phyloP scores from a whole-genome alignment of 92 coral and sea anemone genomes.

The Muricea muricata region DNA sequence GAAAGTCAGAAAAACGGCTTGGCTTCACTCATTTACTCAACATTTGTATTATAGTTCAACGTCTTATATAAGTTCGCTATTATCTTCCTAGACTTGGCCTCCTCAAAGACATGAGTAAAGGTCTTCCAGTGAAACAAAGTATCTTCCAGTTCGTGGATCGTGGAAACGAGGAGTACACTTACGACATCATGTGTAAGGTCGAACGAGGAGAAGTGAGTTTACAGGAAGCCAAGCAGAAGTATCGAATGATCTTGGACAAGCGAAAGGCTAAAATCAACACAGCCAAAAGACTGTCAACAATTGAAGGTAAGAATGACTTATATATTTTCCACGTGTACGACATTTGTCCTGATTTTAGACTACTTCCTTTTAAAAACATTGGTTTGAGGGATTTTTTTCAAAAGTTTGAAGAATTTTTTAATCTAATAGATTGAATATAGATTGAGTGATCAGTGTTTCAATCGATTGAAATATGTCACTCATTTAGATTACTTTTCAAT shows the following conservation, averaged over 20 bases:
- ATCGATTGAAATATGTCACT: no score
- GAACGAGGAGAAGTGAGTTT: conserved; percentile 37
- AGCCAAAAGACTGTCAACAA: conserved; percentile 34
- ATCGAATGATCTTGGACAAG: conserved; percentile 42
- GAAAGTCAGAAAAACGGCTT: no score
- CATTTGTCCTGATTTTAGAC: no score
- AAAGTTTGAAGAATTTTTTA: no score
- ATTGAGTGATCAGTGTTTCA: no score
- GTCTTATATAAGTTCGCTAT: background rate
- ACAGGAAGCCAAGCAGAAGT: conserved; percentile 43
- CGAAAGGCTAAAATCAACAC: conserved; percentile 45
- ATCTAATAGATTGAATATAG: no score
- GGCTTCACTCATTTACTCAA: no score
- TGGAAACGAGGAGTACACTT: conserved; percentile 42
- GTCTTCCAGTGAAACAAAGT: conserved; percentile 45
- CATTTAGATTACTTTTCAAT: no score
- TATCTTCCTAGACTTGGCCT: conserved; percentile 21
- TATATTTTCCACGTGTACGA: background rate
- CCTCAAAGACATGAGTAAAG: conserved; percentile 41
- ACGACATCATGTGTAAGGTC: conserved; percentile 40
- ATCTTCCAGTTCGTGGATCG: conserved; percentile 46
- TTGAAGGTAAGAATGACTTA: conserved; percentile 14
- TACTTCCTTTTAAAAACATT: no score
- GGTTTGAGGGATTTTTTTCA: no score
- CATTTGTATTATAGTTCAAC: background rate